Base-by-base conservation (phyloP, 2,113 vertebrate species). In the Dipodomys spectabilis region DNA sequence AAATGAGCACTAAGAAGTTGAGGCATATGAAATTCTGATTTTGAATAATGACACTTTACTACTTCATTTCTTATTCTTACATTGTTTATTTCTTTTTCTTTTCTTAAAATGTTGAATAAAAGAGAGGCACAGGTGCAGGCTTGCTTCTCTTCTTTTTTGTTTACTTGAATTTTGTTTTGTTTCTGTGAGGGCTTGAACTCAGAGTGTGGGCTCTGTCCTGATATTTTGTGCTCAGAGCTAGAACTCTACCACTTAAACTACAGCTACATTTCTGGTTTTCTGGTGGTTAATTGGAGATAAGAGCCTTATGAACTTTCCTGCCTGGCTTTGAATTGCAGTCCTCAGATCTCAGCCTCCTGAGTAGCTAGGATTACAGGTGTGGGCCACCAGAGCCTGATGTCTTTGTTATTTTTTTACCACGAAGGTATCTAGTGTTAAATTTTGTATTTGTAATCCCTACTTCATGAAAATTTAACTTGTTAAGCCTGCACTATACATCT, bases 331-430 rank as follows among this genome's bases (percentile, higher is more conserved):
- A 57, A 57, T 13, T 57, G 16, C 53, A 57, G 15, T 57, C 53
- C 53, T 57, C 53, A 57, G 53, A 57, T 18, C 15, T 57, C 15
- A 57, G 53, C 53, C 53, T 57, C 53, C 53, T 57, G 53, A 57
- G 15, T 57, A 57, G 53, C 53, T 49, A 49, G 49, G 15, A 57
- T 57, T 57, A 57, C 53, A 57, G 15, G 15, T 57, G 16, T 57
- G 53, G 4, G 53, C 15, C 16, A 18, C 53, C 53, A 57, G 53
- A 2, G 53, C 53, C 53, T 57, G 53, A 4, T 13, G 15, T 57
- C 53, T 57, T 57, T 16, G 15, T 57, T 57, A 57, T 57, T 49
- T 93, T 93, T 86, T 93, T 67, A 35, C 94, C 90, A 91, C 69
- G 12, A 88, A 93, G 53, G 4, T 7, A 64, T 82, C 45, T 62